These are phyloP conservation scores for Lingula anatina DNA, from an alignment of 2,888 invertebrate species.

Conservation along the genomic window DNA sequence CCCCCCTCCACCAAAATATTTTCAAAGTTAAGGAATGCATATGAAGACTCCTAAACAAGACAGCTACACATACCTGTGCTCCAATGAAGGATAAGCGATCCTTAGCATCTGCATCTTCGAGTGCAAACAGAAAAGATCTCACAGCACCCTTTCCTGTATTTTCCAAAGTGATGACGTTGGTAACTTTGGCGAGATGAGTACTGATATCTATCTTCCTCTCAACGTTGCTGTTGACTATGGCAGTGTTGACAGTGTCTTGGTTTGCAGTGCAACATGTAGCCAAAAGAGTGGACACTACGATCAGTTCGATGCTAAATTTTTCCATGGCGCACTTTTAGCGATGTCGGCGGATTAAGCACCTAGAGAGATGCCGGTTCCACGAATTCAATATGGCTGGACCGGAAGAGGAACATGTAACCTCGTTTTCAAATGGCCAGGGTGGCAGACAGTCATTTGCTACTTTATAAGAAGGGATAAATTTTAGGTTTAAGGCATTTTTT, in stretches of 20 bases:
- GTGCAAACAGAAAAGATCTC: constrained; percentile 65
- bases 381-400: too few species aligned
- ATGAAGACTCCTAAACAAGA: too few species aligned
- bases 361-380: too few species aligned
- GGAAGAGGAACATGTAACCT: too few species aligned
- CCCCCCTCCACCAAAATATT: too few species aligned
- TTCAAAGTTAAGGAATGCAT: too few species aligned
- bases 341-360: too few species aligned
- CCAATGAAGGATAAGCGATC: constrained; percentile 71
- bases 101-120: constrained; percentile 63
- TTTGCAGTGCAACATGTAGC: constrained; percentile 10
- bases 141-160: constrained; percentile 72
- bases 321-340: background rate
- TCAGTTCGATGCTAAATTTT: background rate
- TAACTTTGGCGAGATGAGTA: constrained; percentile 82
- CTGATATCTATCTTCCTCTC: constrained; percentile 82
- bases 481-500: too few species aligned
- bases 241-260: constrained; percentile 29
- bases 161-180: constrained; percentile 74
- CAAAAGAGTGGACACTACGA: background rate
- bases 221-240: constrained; percentile 61
- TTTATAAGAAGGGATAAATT: too few species aligned
- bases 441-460: too few species aligned
- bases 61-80: constrained; percentile 57
- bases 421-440: too few species aligned